These are phyloP conservation scores for Monopis laevigella DNA, from an alignment of 2,888 invertebrate species.

Conservation along the genomic window DNA sequence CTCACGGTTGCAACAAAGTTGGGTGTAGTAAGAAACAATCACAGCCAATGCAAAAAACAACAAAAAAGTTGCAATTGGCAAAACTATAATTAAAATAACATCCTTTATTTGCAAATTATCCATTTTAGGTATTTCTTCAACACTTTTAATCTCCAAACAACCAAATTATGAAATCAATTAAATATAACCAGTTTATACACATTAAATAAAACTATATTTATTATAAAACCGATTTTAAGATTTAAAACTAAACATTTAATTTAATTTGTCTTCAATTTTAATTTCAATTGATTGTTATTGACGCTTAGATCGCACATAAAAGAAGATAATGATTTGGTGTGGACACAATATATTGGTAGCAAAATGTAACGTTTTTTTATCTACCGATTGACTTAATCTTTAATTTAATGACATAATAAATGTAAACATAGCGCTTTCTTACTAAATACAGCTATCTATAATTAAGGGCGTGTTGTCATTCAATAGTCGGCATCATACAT, in stretches of 20 bases:
- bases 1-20: conserved; percentile 1
- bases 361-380: conserved; percentile 5
- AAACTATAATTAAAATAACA: neutral
- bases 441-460: no score
- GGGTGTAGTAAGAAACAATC: neutral
- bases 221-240: no score
- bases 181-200: neutral
- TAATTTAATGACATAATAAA: conserved; percentile 6
- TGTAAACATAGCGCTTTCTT: neutral
- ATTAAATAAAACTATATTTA: neutral
- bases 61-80: conserved; percentile 3
- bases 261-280: no score
- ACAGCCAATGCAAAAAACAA: neutral
- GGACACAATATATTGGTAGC: no score
- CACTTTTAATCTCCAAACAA: conserved; percentile 1
- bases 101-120: no score
- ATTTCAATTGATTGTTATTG: no score
- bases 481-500: no score
- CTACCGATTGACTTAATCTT: neutral
- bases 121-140: neutral
- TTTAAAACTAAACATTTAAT: no score
- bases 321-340: no score
- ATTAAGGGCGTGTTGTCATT: no score
- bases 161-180: neutral
- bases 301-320: no score